These are phyloP conservation scores for Nothocercus nigrocapillus DNA, from an alignment of 2,113 vertebrate genomes.

Conservation along the genomic window DNA sequence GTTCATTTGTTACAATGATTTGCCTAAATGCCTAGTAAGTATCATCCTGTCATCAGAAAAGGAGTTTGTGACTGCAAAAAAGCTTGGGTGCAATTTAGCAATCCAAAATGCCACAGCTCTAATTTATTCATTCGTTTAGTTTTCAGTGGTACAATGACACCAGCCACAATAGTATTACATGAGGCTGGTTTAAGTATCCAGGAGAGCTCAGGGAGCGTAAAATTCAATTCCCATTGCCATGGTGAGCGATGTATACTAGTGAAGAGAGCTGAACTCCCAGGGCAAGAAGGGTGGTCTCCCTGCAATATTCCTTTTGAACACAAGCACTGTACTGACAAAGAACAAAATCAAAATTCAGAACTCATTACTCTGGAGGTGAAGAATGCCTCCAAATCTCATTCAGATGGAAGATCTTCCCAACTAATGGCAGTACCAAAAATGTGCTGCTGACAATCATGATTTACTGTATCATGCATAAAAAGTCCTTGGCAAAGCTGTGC, in stretches of 20 bases:
- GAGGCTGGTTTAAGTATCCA: conserved; percentile 68
- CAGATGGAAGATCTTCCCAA: background rate
- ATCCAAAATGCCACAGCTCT: conserved; percentile 49
- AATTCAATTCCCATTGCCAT: conserved; percentile 79
- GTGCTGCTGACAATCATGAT: background rate
- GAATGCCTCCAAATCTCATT: conserved; percentile 20
- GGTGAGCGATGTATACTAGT: conserved; percentile 50
- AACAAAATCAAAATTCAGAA: conserved; percentile 32
- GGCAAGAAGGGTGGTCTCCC: conserved; percentile 48
- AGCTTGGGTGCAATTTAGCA: conserved; percentile 66
- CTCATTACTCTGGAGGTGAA: background rate
- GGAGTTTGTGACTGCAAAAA: conserved; percentile 51
- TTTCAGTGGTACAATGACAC: conserved; percentile 66
- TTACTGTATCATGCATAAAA: background rate
- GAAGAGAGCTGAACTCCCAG: conserved; percentile 35
- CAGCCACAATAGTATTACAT: conserved; percentile 65
- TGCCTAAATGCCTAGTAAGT: conserved; percentile 20
- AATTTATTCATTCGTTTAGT: conserved; percentile 77
- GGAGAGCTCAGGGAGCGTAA: conserved; percentile 56
- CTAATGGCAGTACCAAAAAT: background rate
- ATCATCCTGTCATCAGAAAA: conserved; percentile 19
- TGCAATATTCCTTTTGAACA: conserved; percentile 25
- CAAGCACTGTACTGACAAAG: conserved; percentile 44
- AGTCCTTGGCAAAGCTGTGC: background rate
- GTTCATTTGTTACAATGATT: background rate